A percentile compares a stretch with the other conserved stretches of the same genome.
Evolutionary conservation across 2,113 vertebrate genomes (phyloP).

Genomic region (Pterocles burchelli): DNA sequence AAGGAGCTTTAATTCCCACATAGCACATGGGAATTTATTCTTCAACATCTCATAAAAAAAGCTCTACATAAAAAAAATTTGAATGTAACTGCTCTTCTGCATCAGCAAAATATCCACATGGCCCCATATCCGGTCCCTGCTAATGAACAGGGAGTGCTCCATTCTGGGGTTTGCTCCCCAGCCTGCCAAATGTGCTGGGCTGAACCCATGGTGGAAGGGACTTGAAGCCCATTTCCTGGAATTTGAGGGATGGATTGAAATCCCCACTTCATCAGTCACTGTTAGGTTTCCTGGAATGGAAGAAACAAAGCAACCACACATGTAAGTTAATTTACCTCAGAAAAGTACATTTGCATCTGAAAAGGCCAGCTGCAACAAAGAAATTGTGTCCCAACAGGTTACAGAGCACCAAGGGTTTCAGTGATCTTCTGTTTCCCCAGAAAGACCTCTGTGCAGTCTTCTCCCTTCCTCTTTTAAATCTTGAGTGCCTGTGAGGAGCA

Average conservation of each 20-base stretch:
- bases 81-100: not conserved
- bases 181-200: not conserved
- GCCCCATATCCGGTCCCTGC: not conserved
- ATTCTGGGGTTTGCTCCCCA: not conserved
- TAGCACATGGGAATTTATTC: slow-evolving; percentile 28
- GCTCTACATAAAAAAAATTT: not conserved
- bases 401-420: rapidly evolving
- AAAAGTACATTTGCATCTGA: not conserved
- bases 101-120: not conserved
- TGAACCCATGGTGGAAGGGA: not conserved
- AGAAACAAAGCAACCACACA: not conserved
- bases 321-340: not conserved
- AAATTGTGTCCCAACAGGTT: not conserved
- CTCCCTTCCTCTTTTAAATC: not conserved
- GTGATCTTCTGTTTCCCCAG: not conserved
- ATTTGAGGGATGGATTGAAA: rapidly evolving
- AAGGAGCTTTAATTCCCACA: slow-evolving; percentile 36
- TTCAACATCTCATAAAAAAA: not conserved
- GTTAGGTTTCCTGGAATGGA: not conserved
- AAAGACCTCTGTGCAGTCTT: not conserved
- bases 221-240: not conserved
- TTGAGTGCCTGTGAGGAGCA: not conserved
- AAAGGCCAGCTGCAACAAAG: not conserved
- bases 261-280: not conserved
- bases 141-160: not conserved